These are phyloP conservation scores for Episyrphus balteatus DNA, from an alignment of 1,140 invertebrate genomes.

Conservation along the genomic window DNA sequence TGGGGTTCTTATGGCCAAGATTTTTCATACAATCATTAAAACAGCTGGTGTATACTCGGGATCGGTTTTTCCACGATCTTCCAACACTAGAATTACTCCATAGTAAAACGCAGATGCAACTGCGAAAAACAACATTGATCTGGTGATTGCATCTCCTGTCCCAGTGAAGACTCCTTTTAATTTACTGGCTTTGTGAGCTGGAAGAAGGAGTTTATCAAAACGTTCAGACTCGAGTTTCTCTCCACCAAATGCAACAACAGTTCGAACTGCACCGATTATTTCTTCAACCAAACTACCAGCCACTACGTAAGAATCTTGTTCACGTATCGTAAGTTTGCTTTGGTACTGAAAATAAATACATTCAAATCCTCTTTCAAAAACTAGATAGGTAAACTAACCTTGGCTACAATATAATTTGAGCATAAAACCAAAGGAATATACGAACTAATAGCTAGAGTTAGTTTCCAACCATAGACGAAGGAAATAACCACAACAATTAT, in stretches of 20 bases:
- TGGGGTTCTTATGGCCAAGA: conserved; percentile 44
- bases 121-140: conserved; percentile 69
- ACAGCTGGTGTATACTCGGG: conserved; percentile 57
- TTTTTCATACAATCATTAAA: conserved; percentile 57
- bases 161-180: conserved; percentile 63
- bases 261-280: conserved; percentile 60
- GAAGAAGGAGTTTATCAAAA: conserved; percentile 45
- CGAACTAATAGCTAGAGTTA: conserved; percentile 68
- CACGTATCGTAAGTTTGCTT: conserved; percentile 50
- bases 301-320: conserved; percentile 59
- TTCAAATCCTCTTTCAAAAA: too few species aligned
- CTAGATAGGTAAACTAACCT: conserved; percentile 54
- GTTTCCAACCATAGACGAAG: conserved; percentile 66
- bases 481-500: conserved; percentile 54
- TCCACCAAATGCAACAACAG: conserved; percentile 74
- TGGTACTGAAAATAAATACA: conserved; percentile 49
- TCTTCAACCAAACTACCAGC: conserved; percentile 69
- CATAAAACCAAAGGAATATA: conserved; percentile 69
- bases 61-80: conserved; percentile 28
- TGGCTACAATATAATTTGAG: conserved; percentile 51
- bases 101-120: conserved; percentile 79
- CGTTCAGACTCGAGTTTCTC: conserved; percentile 63
- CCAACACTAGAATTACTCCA: conserved; percentile 58
- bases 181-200: conserved; percentile 44
- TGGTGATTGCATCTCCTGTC: conserved; percentile 62